phyloP scores from a whole-genome alignment of 2,113 vertebrate species.

The Bambusicola thoracicus region DNA sequence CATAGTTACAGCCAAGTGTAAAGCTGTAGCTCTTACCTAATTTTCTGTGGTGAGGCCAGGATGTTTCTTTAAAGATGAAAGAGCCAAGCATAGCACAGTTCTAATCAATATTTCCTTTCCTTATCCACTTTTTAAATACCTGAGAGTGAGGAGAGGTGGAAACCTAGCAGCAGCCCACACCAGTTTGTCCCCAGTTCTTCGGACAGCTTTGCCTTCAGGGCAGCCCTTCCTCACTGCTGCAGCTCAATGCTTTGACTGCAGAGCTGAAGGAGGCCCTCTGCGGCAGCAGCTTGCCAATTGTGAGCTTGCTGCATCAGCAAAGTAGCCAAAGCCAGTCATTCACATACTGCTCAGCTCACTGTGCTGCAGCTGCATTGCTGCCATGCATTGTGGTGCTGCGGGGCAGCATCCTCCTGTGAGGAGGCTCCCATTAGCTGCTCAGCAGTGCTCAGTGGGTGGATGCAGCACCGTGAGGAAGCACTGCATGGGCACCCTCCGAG shows the following conservation, averaged over 20 bases:
- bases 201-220: background rate
- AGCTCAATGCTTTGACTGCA: accelerated
- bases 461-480: background rate
- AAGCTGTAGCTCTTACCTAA: background rate
- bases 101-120: background rate
- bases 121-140: accelerated
- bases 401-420: background rate
- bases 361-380: background rate
- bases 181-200: background rate
- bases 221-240: accelerated
- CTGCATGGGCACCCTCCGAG: background rate
- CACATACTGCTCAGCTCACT: too few relatives aligned
- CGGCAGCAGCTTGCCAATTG: background rate
- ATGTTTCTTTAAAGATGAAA: background rate
- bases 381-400: background rate
- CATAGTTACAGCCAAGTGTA: background rate
- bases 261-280: background rate
- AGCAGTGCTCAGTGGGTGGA: background rate
- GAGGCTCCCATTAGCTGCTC: background rate
- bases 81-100: background rate
- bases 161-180: background rate
- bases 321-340: background rate
- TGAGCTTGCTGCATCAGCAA: background rate
- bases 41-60: background rate
- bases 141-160: background rate